These are phyloP conservation scores for Odontocerum albicorne DNA, from an alignment of 2,888 invertebrate genomes.

Conservation along the genomic window DNA sequence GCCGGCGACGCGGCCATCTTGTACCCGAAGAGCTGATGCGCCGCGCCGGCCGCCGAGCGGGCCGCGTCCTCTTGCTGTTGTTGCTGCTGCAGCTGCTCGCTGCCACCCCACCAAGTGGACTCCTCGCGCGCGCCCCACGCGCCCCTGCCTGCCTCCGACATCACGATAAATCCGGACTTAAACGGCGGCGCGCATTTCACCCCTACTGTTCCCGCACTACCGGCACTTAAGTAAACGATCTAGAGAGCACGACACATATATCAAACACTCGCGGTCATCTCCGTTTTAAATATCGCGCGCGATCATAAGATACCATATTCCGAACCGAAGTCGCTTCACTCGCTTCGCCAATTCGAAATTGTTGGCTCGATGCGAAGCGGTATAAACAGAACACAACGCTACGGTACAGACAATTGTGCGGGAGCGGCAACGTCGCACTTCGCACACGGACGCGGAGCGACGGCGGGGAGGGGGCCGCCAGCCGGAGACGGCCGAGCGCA, in stretches of 20 bases:
- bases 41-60: slow-evolving; percentile 49
- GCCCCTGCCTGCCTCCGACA: slow-evolving; percentile 37
- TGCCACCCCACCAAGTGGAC: slow-evolving; percentile 59
- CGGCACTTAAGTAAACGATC: too few relatives aligned
- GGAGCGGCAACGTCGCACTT: slow-evolving; percentile 54
- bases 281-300: slow-evolving; percentile 20
- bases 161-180: slow-evolving; percentile 4
- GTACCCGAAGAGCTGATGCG: slow-evolving; percentile 79
- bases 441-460: slow-evolving; percentile 55
- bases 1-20: slow-evolving; percentile 75
- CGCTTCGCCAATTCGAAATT: slow-evolving; percentile 11
- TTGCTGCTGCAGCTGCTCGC: slow-evolving; percentile 50
- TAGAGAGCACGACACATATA: slow-evolving; percentile 8
- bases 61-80: slow-evolving; percentile 40
- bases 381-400: slow-evolving; percentile 21
- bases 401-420: slow-evolving; percentile 1
- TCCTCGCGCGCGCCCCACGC: slow-evolving; percentile 54
- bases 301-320: slow-evolving; percentile 22
- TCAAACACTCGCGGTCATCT: slow-evolving; percentile 33
- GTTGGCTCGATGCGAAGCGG: slow-evolving; percentile 20
- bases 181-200: slow-evolving; percentile 3
- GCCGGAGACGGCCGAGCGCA: slow-evolving; percentile 39
- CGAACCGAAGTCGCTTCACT: slow-evolving; percentile 4
- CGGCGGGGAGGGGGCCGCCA: slow-evolving; percentile 44
- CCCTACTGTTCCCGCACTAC: neutral